Evolutionary conservation across 2,113 vertebrate species (phyloP), one percentile per base, ranked within the genome.

Genomic region (Motacilla tschutschensis): DNA sequence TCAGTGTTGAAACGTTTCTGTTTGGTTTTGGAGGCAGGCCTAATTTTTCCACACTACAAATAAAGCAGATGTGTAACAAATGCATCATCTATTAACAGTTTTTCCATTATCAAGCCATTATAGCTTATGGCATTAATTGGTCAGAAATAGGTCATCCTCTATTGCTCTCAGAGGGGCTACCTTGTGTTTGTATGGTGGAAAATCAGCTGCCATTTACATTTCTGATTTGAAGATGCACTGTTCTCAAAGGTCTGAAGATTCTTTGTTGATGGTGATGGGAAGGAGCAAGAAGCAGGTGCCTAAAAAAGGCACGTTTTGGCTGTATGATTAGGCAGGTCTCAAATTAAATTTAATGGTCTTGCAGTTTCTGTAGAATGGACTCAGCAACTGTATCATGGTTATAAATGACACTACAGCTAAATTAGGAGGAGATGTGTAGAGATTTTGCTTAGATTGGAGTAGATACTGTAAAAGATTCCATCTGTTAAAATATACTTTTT

Each of bases 11-110:
- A 84, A 76, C 1, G 2, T 24, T 73, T 59, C 40, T 48, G 6
- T 88, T 70, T 79, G 20, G n/a, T 74, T 88, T 92, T 93, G 65
- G 60, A 86, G 53, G 20, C 67, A 60, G 44, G 79, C 72, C 53
- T 74, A 28, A 43, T 74, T 91, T 74, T 84, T 87, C 33, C 26
- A 25, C 8, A 0, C 16, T 63, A 35, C 6, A 67, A 10, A 51
- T 63, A 66, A 84, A 90, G 57, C 13, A 46, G 44, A 59, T 80
- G 31, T 64, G 35, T 91, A 71, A 87, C 29, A 89, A 83, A 85
- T 78, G 58, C 73, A 74, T 74, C 7, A 17, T 64, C 82, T 75
- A 78, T 78, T 85, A 92, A 66, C 36, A 88, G 60, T 64, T 87
- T 36, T 74, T 87, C 48, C 38, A 38, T 91, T 85, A 66, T 64